These are phyloP conservation scores for Hydrotaea cyrtoneurina DNA, from an alignment of 2,888 invertebrate genomes.

Conservation along the genomic window DNA sequence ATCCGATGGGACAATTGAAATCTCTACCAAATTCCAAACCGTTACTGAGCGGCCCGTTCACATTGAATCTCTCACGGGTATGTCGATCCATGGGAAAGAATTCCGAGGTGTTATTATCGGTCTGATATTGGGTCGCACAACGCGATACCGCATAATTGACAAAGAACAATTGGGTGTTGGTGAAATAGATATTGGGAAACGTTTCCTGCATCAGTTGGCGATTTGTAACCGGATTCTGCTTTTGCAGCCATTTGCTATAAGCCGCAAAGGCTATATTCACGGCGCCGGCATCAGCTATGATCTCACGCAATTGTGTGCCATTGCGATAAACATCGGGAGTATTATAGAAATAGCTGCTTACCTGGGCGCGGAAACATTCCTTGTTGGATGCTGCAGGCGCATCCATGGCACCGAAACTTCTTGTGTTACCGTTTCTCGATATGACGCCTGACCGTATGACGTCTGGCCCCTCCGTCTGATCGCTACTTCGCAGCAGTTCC, in stretches of 20 bases:
- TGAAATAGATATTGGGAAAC: conserved; percentile 74
- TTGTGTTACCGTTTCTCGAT: conserved; percentile 71
- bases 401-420: too few relatives aligned
- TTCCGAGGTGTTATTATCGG: conserved; percentile 57
- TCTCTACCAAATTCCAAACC: conserved; percentile 76
- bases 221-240: conserved; percentile 48
- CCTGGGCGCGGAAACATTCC: conserved; percentile 75
- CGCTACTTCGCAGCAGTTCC: conserved; percentile 70
- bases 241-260: conserved; percentile 75
- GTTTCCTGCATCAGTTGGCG: conserved; percentile 72
- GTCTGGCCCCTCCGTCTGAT: conserved; percentile 69
- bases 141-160: conserved; percentile 77
- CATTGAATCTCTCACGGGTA: conserved; percentile 73
- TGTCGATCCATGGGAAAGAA: conserved; percentile 73
- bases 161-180: conserved; percentile 78
- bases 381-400: conserved; percentile 57
- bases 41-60: conserved; percentile 75
- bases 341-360: conserved; percentile 74
- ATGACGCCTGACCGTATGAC: conserved; percentile 73
- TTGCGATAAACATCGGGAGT: conserved; percentile 73
- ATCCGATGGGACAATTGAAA: conserved; percentile 75
- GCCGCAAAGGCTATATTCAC: conserved; percentile 77
- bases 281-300: conserved; percentile 75
- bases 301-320: conserved; percentile 71
- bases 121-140: conserved; percentile 70